Conservation (phyloP, 35 echinoderm and acorn worm species). For the Acanthaster planci region DNA sequence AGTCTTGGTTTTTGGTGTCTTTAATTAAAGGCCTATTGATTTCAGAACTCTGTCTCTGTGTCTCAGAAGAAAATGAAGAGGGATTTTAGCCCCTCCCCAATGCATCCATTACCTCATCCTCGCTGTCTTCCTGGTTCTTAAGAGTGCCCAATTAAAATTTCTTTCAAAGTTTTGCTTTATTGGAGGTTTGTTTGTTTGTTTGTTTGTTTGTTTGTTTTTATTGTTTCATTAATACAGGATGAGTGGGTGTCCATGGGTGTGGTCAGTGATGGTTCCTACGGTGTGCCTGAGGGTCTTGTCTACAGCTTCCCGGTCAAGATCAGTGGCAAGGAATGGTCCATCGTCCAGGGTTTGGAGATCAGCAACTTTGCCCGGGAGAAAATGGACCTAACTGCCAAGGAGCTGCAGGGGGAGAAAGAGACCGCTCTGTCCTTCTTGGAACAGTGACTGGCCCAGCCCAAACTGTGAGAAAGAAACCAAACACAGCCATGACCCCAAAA, state of each 20-base stretch:
- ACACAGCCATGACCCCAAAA: too few species aligned
- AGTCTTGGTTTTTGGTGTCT: too few species aligned
- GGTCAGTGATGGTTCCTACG: conserved; percentile 58
- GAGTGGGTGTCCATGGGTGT: conserved; percentile 97
- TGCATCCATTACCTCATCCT: too few species aligned
- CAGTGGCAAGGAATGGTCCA: conserved; percentile 45
- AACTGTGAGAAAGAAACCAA: background rate
- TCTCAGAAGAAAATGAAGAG: too few species aligned
- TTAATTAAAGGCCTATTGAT: too few species aligned
- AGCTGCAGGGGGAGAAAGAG: conserved; percentile 73
- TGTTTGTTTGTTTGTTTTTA: too few species aligned
- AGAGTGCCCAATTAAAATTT: too few species aligned
- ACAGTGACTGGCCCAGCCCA: conserved; percentile 43
- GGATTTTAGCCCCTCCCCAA: too few species aligned
- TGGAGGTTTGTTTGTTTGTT: too few species aligned
- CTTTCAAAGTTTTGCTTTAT: too few species aligned
- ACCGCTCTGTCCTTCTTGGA: conserved; percentile 48
- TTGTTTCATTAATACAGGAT: conserved; percentile 51
- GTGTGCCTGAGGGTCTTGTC: conserved; percentile 77
- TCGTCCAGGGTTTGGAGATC: conserved; percentile 72
- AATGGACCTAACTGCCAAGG: conserved; percentile 89
- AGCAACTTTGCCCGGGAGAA: conserved; percentile 85
- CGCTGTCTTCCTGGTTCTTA: too few species aligned
- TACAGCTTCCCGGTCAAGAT: conserved; percentile 91
- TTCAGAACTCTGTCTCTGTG: too few species aligned